Evolutionary conservation across 1,140 invertebrate genomes (phyloP), one percentile per base, ranked within the genome.

Genomic region (Euwallacea similis): DNA sequence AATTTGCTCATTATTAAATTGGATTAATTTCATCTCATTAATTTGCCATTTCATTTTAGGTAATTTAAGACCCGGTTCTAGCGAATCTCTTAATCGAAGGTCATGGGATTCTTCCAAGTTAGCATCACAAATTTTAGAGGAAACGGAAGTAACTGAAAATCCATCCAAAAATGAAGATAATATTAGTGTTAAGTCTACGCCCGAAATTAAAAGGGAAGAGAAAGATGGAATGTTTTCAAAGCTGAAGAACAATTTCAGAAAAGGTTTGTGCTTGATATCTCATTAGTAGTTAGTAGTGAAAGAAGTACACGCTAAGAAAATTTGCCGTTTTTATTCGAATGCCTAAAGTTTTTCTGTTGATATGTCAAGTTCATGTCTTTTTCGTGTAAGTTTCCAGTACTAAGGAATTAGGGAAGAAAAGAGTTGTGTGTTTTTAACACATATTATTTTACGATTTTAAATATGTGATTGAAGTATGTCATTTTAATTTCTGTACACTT

Each of bases 161-260:
- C 60, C 66, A 56, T 46, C 58, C 55, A 73, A 72, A 58, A 65
- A 53, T 60, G 66, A 72, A 53, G 73, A 75, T 13, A 74, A 73
- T 55, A 73, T 70, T 66, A 76, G 71, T 55, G 55, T 72, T 66
- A 72, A 66, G 16, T 61, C 63, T 10, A 72, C 70, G 9, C 77
- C 78, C 7, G 76, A 75, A 53, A 15, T 69, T 13, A 76, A 76
- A 63, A 77, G 82, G 74, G 81, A 83, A 66, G 80, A 79, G 67
- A 76, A 79, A 55, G 81, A 85, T 73, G 82, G 81, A 67, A 82
- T 83, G 76, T 79, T 84, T 71, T 80, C 81, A 21, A 85, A 84
- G 76, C 80, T 84, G 53, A 84, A 84, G 71, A 82, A 71, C 42
- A 72, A 84, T 73, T 81, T 84, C 66, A 80, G 82, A 77, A 85